Base-by-base conservation (phyloP, 2,888 invertebrate genomes). In the Lepidocyrtinus sp. region DNA sequence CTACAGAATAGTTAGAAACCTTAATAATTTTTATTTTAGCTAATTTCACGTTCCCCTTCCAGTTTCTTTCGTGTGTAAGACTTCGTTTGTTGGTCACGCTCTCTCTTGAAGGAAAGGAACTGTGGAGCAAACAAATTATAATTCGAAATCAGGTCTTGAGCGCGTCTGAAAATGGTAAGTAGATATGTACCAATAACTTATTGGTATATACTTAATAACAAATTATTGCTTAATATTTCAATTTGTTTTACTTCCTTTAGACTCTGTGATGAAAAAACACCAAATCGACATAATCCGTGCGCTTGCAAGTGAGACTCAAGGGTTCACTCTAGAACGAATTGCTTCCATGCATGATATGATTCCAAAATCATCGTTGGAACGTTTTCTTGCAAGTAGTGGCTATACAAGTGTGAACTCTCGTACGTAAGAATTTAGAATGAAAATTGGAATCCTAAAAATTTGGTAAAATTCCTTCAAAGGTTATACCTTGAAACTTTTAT, bases 261-360 rank as follows among this genome's bases (percentile, higher is more conserved):
- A 79, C 22, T 5, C 1, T 0, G 25, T 61, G 5, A 27, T 82
- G 2, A 64, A 69, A 27, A 68, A 68, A 12, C 76, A 80, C 46
- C 69, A 72, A 9, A 22, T 55, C 21, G 62, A 62, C 22, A 73
- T 82, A 17, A 26, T 79, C 0, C 71, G n/a, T 17, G 79, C 79
- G 12, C 15, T 82, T 12, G 69, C 69, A 27, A 17, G n/a, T 21
- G 19, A 76, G 12, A 21, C 15, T 17, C 50, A 76, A 71, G 0
- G 22, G 19, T 82, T 82, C 45, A 15, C 22, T 21, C 15, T 82
- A 65, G 72, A 80, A 67, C 25, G 65, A 22, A n/a, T 19, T 75
- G 9, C n/a, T n/a, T n/a, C n/a, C n/a, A n/a, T n/a, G n/a, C n/a
- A 61, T 21, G 74, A 71, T 1, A 68, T 22, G 17, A 24, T 27